These are phyloP conservation scores for Phaedon cochleariae DNA, from an alignment of 2,888 invertebrate genomes.

Conservation along the genomic window DNA sequence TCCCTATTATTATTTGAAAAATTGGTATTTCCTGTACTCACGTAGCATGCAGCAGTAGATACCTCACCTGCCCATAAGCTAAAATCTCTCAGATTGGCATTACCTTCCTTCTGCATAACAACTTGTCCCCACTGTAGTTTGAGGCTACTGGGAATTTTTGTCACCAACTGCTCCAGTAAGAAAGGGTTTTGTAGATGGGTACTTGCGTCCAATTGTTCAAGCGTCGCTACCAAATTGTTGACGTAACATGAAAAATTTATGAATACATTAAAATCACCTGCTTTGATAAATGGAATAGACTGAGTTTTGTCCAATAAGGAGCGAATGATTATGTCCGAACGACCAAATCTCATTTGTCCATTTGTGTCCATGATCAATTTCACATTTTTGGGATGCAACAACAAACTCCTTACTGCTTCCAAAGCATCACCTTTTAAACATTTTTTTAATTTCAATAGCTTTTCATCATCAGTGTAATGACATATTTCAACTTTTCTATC, in stretches of 20 bases:
- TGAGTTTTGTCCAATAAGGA: neutral
- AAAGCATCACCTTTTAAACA: neutral
- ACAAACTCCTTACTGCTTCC: slow-evolving; percentile 2
- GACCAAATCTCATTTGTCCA: neutral
- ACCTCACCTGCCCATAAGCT: neutral
- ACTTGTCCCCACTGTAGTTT: slow-evolving; percentile 7
- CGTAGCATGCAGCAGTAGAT: slow-evolving; percentile 1
- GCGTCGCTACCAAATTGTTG: slow-evolving; percentile 12
- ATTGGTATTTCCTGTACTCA: neutral
- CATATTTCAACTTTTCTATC: neutral
- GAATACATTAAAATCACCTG: neutral
- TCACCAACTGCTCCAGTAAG: neutral
- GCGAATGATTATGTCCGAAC: neutral
- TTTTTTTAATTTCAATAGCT: neutral
- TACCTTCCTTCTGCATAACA: neutral
- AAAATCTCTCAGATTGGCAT: neutral
- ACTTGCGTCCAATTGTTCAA: neutral
- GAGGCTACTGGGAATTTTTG: neutral
- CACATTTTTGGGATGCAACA: neutral
- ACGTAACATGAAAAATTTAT: slow-evolving; percentile 5
- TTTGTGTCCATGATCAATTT: neutral
- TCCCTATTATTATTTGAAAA: neutral
- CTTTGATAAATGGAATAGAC: neutral
- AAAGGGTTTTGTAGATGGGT: neutral
- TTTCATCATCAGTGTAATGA: neutral